Evolutionary conservation across 2,888 invertebrate genomes (phyloP), one percentile per base, ranked within the genome.

Genomic region (Boloria selene): DNA sequence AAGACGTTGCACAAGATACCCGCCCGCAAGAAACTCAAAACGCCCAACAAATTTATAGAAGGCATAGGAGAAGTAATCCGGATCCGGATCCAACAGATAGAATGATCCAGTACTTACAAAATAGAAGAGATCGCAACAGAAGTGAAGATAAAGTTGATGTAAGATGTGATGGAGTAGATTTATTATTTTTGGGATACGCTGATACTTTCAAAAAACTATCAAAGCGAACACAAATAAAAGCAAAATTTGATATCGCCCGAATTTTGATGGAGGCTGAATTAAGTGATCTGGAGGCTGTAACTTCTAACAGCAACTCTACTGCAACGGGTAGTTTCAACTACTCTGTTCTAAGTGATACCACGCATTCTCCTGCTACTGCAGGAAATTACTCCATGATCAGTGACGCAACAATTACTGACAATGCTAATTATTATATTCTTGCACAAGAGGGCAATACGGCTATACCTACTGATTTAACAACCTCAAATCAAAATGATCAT

Each of bases 191-290:
- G 22, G 22, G 22, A 22, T 22, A 22, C 22, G 22, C 22, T 22
- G 22, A 22, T 22, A 22, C 22, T 22, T 22, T 22, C 22, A 22
- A 22, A 22, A n/a, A n/a, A n/a, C n/a, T n/a, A n/a, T n/a, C n/a
- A n/a, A n/a, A n/a, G n/a, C n/a, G n/a, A n/a, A n/a, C n/a, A 3
- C 22, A 22, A 22, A 22, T 22, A 22, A 22, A 22, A 22, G 22
- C 22, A 22, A 22, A 22, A 22, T 22, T 22, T 22, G 22, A 22
- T 72, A 54, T 54, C 54, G 54, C 72, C 61, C 52, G 65, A 70
- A 68, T 72, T 67, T 67, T 72, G 66, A 72, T 70, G 70, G 70
- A 67, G 44, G n/a, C n/a, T n/a, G n/a, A n/a, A n/a, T n/a, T n/a
- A n/a, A n/a, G n/a, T n/a, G n/a, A n/a, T n/a, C n/a, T n/a, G n/a